Percentiles rank a stretch among this genome's conserved stretches.
phyloP scores from a whole-genome alignment of 1,140 invertebrate species.

The Zophobas atratus region DNA sequence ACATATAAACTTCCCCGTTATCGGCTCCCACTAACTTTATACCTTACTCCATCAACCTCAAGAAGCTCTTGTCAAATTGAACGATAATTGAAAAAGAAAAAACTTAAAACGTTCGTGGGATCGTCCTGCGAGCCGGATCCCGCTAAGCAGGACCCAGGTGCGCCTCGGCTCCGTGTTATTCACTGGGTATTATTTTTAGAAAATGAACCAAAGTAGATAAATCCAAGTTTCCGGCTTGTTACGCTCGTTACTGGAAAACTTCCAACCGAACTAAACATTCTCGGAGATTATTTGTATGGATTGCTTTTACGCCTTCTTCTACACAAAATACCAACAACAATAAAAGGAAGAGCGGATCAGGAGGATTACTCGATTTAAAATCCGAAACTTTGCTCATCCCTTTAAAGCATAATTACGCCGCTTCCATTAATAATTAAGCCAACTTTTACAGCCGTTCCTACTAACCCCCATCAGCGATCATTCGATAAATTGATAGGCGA shows the following conservation, averaged over 20 bases:
- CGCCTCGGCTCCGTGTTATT: slow-evolving; percentile 31
- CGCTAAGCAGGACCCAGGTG: slow-evolving; percentile 44
- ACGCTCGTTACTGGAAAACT: slow-evolving; percentile 49
- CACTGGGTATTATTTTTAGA: slow-evolving; percentile 57
- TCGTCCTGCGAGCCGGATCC: slow-evolving; percentile 28
- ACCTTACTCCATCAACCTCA: no score
- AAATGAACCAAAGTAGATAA: slow-evolving; percentile 60
- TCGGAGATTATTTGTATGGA: slow-evolving; percentile 53
- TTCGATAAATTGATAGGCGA: slow-evolving; percentile 29
- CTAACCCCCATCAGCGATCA: slow-evolving; percentile 58
- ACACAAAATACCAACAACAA: slow-evolving; percentile 25
- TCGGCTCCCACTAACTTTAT: not conserved
- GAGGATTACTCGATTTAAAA: slow-evolving; percentile 43
- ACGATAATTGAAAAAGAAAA: slow-evolving; percentile 23
- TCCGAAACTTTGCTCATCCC: slow-evolving; percentile 31
- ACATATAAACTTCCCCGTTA: no score
- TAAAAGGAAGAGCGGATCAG: slow-evolving; percentile 45
- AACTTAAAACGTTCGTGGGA: slow-evolving; percentile 18
- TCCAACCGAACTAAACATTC: slow-evolving; percentile 51
- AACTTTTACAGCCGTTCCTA: slow-evolving; percentile 62
- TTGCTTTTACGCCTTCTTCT: slow-evolving; percentile 46
- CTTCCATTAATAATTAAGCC: slow-evolving; percentile 56
- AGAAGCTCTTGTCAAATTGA: not conserved
- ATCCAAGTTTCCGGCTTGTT: slow-evolving; percentile 53
- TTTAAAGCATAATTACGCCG: slow-evolving; percentile 38